A percentile compares a stretch with the other conserved stretches of the same genome.
Conservation (phyloP, 2,113 vertebrate species). For the Thalassoma bifasciatum region DNA sequence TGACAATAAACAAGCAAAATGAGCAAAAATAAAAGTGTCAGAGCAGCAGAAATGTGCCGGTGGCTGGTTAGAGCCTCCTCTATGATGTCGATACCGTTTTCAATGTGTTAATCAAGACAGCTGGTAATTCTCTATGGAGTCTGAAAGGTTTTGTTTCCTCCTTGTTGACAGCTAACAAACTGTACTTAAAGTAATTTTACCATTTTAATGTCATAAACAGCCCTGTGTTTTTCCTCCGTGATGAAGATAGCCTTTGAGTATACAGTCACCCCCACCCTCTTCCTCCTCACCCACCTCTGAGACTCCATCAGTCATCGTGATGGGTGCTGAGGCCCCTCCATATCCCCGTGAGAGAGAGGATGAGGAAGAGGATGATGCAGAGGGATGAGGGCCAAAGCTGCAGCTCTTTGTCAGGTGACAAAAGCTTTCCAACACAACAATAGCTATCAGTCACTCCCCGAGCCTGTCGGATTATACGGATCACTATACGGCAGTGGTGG, state of each 20-base stretch:
- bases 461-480: constrained; percentile 79
- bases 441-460: constrained; percentile 79
- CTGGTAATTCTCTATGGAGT: constrained; percentile 59
- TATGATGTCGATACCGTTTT: constrained; percentile 58
- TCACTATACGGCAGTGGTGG: constrained; percentile 65
- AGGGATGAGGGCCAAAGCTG: constrained; percentile 79
- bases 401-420: constrained; percentile 81
- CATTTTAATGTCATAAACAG: constrained; percentile 9
- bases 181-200: constrained; percentile 25
- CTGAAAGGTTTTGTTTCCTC: constrained; percentile 40
- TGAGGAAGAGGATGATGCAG: constrained; percentile 78
- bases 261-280: constrained; percentile 30
- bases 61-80: constrained; percentile 57
- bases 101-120: constrained; percentile 73
- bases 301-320: constrained; percentile 75
- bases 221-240: constrained; percentile 3
- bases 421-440: constrained; percentile 79
- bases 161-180: constrained; percentile 39
- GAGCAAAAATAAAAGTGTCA: constrained; percentile 76
- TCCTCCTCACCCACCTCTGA: constrained; percentile 46
- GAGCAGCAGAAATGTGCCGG: constrained; percentile 62
- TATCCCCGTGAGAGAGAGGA: constrained; percentile 74
- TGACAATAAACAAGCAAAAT: constrained; percentile 80
- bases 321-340: constrained; percentile 67
- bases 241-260: constrained; percentile 48